Percentiles rank a stretch among this genome's conserved stretches.
Evolutionary conservation across 1,140 invertebrate species (phyloP).

Genomic region (Sycophaga agraensis): DNA sequence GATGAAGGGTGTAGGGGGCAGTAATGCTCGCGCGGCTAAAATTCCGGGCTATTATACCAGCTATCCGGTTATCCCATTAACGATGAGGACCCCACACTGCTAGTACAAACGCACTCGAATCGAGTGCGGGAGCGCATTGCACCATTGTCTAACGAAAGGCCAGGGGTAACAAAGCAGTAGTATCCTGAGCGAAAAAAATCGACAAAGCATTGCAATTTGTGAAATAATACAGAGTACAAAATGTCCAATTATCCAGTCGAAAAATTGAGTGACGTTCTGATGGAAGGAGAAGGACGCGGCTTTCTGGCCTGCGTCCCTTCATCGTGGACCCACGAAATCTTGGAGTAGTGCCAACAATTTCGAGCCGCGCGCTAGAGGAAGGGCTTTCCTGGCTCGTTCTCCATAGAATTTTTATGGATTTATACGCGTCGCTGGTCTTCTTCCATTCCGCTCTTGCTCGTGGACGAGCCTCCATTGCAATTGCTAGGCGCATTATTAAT

Average conservation of each 20-base stretch:
- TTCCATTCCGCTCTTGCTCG: background rate
- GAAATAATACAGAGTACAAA: conserved; percentile 36
- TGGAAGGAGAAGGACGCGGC: no score
- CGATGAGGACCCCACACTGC: conserved; percentile 15
- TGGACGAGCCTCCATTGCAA: conserved; percentile 13
- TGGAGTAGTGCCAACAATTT: conserved; percentile 37
- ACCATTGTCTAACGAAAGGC: background rate
- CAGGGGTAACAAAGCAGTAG: background rate
- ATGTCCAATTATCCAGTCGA: conserved; percentile 37
- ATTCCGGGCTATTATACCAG: conserved; percentile 29
- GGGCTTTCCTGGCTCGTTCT: conserved; percentile 20
- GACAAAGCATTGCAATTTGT: background rate
- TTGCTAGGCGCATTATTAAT: conserved; percentile 31
- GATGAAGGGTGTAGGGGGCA: background rate
- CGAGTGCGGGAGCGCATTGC: background rate
- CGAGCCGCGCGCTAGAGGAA: conserved; percentile 31
- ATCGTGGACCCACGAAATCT: conserved; percentile 32
- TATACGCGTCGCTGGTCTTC: conserved; percentile 26
- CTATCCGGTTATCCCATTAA: conserved; percentile 33
- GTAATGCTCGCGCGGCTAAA: conserved; percentile 30
- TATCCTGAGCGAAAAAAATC: no score
- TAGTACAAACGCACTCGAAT: background rate
- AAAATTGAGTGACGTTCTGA: conserved; percentile 37
- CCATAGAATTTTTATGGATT: conserved; percentile 41
- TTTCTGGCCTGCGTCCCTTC: background rate